Base-by-base conservation (phyloP, 2,888 invertebrate species). In the Philereme vetulata region DNA sequence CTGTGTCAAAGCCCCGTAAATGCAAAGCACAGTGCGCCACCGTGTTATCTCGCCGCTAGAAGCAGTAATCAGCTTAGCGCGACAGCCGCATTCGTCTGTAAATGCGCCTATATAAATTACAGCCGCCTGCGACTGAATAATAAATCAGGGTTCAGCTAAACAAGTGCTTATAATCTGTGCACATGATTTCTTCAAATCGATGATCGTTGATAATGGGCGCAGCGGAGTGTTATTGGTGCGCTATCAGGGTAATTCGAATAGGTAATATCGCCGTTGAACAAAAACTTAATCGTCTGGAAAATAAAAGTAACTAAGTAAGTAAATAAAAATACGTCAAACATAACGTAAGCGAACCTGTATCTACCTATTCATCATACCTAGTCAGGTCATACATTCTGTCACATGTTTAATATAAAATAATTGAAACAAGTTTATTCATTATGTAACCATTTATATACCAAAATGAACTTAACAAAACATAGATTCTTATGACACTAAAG, bases 1-100 rank as follows among this genome's bases (percentile, higher is more conserved):
- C 79, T 88, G 76, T 87, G 85, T 84, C 87, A 86, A 67, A 65
- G 65, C 63, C 54, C 64, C 63, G 64, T 58, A 70, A 69, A 67
- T 67, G 62, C 63, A 67, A 67, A 69, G 57, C 62, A 54, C 59
- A 63, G 60, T 66, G 67, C 69, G 71, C 69, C 66, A 68, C 66
- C 56, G 50, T 64, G 71, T 74, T 75, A 77, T 77, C 73, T 70
- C 60, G 53, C 53, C 56, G 64, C 70, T 60, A 64, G 64, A 72
- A 70, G 67, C 71, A 64, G 69, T 74, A 76, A 76, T 75, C 76
- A 71, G 72, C 68, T 70, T 64, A 74, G 71, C 71, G 71, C 72
- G 67, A 71, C 68, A 71, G 69, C 70, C 71, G 71, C 74, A 77
- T 74, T 77, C 70, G 72, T 75, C 71, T 71, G 69, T 74, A 76